A percentile compares a stretch with the other conserved stretches of the same genome.
Evolutionary conservation across 2,113 vertebrate species (phyloP).

Genomic region (Apodemus speciosus): DNA sequence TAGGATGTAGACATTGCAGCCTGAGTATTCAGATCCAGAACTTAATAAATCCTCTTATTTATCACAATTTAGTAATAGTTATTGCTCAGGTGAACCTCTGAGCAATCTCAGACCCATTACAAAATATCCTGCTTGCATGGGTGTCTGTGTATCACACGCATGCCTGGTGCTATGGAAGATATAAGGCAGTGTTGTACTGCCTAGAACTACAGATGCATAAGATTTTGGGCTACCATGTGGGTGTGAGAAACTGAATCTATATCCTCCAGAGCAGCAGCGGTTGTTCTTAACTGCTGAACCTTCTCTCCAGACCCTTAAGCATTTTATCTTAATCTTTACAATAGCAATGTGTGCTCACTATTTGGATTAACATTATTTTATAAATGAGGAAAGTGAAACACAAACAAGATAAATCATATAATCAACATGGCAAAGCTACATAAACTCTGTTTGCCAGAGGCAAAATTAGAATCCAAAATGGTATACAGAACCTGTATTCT

Average conservation of each 20-base stretch:
- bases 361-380: constrained; percentile 3
- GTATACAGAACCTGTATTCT: not conserved
- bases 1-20: not conserved
- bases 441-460: not conserved
- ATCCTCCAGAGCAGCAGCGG: not conserved
- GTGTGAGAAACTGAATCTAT: not conserved
- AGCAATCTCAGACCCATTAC: not conserved
- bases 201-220: not conserved
- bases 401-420: not conserved
- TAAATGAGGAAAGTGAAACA: not conserved
- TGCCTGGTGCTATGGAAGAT: not conserved
- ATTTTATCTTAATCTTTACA: not conserved
- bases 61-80: not conserved
- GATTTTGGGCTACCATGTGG: not conserved
- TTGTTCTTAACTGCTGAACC: not conserved
- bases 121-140: not conserved
- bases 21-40: not conserved
- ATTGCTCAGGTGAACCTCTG: not conserved
- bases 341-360: not conserved
- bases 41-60: not conserved
- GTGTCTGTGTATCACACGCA: not conserved
- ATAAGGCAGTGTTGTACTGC: not conserved
- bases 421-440: not conserved
- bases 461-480: not conserved
- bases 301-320: not conserved